phyloP scores from a whole-genome alignment of 2,113 vertebrate genomes.

The Xenus cinereus region DNA sequence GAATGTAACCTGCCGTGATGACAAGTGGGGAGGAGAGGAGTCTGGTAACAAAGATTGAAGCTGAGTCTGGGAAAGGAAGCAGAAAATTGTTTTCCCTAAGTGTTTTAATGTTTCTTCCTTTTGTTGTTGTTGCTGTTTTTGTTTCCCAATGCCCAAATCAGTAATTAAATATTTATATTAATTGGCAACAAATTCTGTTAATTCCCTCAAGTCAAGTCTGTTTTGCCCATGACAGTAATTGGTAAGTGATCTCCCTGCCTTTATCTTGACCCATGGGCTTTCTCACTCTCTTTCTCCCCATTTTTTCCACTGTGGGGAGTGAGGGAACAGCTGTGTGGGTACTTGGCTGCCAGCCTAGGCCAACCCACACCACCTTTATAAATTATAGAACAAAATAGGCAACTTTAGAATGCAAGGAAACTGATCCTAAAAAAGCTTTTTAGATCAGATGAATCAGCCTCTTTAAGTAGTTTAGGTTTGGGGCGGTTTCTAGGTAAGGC shows the following conservation, averaged over 20 bases:
- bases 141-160: neutral
- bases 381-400: neutral
- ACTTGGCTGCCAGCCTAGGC: neutral
- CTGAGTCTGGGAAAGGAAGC: accelerated
- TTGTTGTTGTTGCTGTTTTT: neutral
- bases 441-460: accelerated
- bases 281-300: neutral
- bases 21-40: accelerated
- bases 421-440: neutral
- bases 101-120: neutral
- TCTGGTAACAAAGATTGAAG: neutral
- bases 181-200: neutral
- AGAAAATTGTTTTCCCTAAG: neutral
- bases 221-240: neutral
- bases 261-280: neutral
- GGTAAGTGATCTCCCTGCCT: neutral
- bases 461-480: neutral
- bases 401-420: neutral
- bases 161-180: neutral
- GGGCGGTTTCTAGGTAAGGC: neutral
- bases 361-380: neutral
- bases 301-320: accelerated
- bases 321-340: neutral
- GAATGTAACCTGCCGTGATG: neutral
- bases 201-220: neutral